Base-by-base conservation (phyloP, 2,888 invertebrate genomes). In the Auanema sp. region DNA sequence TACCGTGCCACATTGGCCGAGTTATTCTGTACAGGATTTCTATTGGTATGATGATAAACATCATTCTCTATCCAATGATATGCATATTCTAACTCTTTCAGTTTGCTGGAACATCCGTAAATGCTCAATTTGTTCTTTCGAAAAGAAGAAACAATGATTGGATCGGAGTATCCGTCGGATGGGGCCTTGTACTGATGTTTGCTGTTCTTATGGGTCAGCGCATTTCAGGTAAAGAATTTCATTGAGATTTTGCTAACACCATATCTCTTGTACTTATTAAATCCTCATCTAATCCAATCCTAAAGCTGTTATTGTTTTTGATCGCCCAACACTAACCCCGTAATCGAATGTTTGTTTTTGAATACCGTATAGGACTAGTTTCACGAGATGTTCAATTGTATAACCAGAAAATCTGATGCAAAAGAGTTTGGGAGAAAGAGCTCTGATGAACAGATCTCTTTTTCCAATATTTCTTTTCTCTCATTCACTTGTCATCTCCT, bases 151-250 rank as follows among this genome's bases (percentile, higher is more conserved):
- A 71, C 64, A 75, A 77, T 54, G 79, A 76, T 43, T 79, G 75
- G 71, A 69, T 79, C 51, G 73, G 78, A 43, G 66, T 78, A 2
- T 59, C 69, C 1, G 58, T 82, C 24, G 80, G 81, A 40, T 82
- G 81, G 80, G 82, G 80, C 3, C 56, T 82, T 16, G 71, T 70
- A 3, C 71, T 82, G 2, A 63, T 76, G 60, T 63, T 82, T 47
- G 79, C 79, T 14, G 77, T 76, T 11, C 65, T 75, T 16, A 66
- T 81, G 69, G 78, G 76, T 5, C 69, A 67, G 42, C 60, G 72
- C 18, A 75, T 76, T 23, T 81, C 80, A 18, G 77, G 78, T 71
- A 43, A 24, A 52, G 16, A 5, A 4, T 53, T 59, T n/a, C 12
- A n/a, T 33, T 33, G 8, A 33, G 8, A 8, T 33, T 33, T 33